Evolutionary conservation across 2,797 vertebrate species (phyloP).

Genomic region (Arctocebus calabarensis): DNA sequence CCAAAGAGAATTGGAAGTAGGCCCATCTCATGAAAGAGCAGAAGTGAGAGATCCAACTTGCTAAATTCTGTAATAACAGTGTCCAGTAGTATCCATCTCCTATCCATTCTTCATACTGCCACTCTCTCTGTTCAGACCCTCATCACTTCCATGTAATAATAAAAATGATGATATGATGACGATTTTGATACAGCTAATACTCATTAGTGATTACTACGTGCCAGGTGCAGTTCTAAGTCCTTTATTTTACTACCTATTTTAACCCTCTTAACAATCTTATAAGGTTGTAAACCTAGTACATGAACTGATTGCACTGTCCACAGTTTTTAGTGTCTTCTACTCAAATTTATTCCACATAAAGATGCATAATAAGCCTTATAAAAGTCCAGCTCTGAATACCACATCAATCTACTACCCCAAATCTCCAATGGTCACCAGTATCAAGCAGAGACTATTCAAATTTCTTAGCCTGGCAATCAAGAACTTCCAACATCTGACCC

Average conservation of each 20-base stretch:
- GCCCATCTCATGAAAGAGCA: too few species aligned
- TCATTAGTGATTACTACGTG: background rate
- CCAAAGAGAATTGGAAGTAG: too few species aligned
- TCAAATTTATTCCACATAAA: conserved; percentile 47
- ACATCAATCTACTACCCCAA: background rate
- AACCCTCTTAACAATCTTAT: background rate
- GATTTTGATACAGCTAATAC: background rate
- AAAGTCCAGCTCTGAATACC: conserved; percentile 20
- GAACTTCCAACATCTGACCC: background rate
- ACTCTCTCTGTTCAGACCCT: background rate
- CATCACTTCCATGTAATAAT: background rate
- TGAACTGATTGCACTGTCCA: conserved; percentile 19
- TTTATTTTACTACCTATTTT: conserved; percentile 8
- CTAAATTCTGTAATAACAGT: conserved; percentile 13
- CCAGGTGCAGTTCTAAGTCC: conserved; percentile 25
- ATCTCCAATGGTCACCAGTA: background rate
- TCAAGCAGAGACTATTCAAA: background rate
- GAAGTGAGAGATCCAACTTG: background rate
- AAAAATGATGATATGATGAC: background rate
- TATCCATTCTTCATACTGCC: conserved; percentile 23
- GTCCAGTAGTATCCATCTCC: background rate
- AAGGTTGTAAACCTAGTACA: background rate
- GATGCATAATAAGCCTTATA: conserved; percentile 15
- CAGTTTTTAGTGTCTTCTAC: conserved; percentile 3
- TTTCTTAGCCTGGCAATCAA: conserved; percentile 39